Conservation (phyloP, 2,888 invertebrate genomes). For the Scelioninae gen. 2 region DNA sequence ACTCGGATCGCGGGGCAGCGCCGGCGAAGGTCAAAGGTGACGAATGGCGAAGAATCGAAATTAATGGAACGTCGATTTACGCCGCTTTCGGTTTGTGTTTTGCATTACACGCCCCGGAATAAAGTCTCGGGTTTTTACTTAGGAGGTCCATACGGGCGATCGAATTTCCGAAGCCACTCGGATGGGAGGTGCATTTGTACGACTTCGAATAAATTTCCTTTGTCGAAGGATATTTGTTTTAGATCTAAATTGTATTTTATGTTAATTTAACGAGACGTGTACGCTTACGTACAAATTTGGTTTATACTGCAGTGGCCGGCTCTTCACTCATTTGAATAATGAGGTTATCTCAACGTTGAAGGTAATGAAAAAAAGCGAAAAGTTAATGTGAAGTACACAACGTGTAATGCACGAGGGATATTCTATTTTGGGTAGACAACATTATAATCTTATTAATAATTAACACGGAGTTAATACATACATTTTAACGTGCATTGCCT, state of each 20-base stretch:
- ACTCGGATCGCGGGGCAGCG: neutral
- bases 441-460: no score
- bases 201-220: conserved; percentile 9
- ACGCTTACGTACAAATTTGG: neutral
- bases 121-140: conserved; percentile 2
- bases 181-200: conserved; percentile 1
- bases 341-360: no score
- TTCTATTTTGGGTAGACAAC: no score
- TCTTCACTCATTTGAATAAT: no score
- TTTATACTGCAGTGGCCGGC: no score
- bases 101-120: conserved; percentile 11
- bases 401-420: no score
- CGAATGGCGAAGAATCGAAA: conserved; percentile 53
- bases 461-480: no score
- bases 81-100: neutral
- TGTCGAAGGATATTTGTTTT: conserved; percentile 2
- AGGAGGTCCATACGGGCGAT: neutral
- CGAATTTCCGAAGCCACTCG: conserved; percentile 6
- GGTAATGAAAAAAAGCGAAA: no score
- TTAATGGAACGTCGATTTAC: conserved; percentile 64
- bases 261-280: neutral
- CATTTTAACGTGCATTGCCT: no score
- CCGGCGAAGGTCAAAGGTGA: conserved; percentile 28
- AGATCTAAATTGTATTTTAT: neutral
- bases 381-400: no score